phyloP scores from a whole-genome alignment of 2,888 invertebrate species.

The Tortricodes alternella region DNA sequence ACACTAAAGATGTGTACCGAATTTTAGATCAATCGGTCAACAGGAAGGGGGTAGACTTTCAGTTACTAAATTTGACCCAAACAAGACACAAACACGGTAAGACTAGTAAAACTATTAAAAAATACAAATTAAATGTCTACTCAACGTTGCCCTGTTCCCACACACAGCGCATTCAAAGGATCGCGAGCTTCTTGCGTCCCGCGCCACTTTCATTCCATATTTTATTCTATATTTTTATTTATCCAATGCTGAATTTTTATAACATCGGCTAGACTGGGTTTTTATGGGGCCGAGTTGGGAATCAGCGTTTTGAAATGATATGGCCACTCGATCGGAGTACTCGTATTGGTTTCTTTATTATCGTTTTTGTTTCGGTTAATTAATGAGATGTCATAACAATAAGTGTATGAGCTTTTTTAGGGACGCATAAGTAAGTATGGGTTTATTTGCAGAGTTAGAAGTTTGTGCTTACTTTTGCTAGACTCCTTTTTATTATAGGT shows the following conservation, averaged over 20 bases:
- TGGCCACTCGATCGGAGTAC: constrained; percentile 17
- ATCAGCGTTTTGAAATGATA: constrained; percentile 49
- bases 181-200: constrained; percentile 76
- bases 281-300: constrained; percentile 53
- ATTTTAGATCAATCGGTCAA: no score
- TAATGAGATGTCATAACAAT: constrained; percentile 14
- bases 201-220: constrained; percentile 80
- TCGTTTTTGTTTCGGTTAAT: constrained; percentile 18
- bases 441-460: no score
- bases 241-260: constrained; percentile 74
- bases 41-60: no score
- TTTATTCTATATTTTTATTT: constrained; percentile 81
- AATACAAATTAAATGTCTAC: constrained; percentile 28
- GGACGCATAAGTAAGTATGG: no score
- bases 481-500: no score
- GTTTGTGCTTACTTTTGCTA: no score
- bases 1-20: no score
- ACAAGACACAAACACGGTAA: neutral
- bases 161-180: constrained; percentile 76
- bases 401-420: neutral
- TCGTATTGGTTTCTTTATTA: constrained; percentile 7
- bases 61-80: no score
- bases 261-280: constrained; percentile 65
- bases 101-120: neutral
- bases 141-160: constrained; percentile 45